These are phyloP conservation scores for Promerops cafer DNA, from an alignment of 2,113 vertebrate species.

Conservation along the genomic window DNA sequence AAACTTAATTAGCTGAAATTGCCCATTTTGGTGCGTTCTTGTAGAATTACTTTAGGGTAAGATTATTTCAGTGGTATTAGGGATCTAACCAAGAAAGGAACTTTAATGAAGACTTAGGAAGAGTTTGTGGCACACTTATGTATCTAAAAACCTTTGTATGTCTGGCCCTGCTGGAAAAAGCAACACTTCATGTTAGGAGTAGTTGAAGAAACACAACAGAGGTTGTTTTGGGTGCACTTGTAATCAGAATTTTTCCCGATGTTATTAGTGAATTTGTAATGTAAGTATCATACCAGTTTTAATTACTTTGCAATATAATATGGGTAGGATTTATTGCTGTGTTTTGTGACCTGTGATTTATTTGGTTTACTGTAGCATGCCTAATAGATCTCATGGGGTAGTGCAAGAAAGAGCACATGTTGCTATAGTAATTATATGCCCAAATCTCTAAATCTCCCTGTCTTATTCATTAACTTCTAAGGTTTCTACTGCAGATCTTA, in stretches of 20 bases:
- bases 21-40: neutral
- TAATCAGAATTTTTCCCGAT: conserved; percentile 6
- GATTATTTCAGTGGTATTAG: neutral
- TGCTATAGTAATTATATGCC: conserved; percentile 35
- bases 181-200: neutral
- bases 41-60: neutral
- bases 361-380: conserved; percentile 27
- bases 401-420: neutral
- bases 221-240: neutral
- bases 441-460: conserved; percentile 24
- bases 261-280: conserved; percentile 27
- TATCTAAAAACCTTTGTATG: neutral
- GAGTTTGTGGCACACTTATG: neutral
- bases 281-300: conserved; percentile 25
- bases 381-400: conserved; percentile 27
- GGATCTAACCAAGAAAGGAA: neutral
- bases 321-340: conserved; percentile 10
- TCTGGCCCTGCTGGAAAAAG: neutral
- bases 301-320: conserved; percentile 46
- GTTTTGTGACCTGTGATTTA: conserved; percentile 48
- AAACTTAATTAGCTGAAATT: neutral
- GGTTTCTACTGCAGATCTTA: neutral
- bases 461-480: conserved; percentile 36
- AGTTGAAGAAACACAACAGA: neutral
- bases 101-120: neutral